Evolutionary conservation across 2,113 vertebrate species (phyloP).

Genomic region (Malurus melanocephalus): DNA sequence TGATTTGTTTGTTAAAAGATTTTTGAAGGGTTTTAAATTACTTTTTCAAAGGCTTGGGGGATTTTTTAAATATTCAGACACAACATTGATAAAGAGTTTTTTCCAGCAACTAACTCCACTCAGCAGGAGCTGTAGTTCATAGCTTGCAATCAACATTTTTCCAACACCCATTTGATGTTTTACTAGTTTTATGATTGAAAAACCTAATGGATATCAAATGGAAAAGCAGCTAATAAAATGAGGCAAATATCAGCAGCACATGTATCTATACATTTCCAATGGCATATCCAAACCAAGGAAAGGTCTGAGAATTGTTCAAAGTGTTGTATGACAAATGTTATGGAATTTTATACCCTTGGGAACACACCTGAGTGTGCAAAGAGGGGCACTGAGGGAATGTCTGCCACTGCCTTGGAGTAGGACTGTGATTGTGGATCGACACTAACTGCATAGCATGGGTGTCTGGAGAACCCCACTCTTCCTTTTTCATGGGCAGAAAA

Average conservation of each 20-base stretch:
- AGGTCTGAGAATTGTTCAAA: background rate
- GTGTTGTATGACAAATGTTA: background rate
- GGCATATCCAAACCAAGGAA: background rate
- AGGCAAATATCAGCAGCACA: background rate
- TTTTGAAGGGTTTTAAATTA: background rate
- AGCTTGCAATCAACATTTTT: background rate
- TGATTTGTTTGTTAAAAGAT: background rate
- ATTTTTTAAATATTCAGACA: background rate
- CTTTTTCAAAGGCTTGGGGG: background rate
- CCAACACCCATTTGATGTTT: background rate
- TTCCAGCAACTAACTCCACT: background rate
- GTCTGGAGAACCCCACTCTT: background rate
- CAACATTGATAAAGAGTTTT: background rate
- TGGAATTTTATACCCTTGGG: background rate
- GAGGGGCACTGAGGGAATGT: background rate
- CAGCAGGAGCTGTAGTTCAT: background rate
- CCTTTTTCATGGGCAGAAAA: background rate
- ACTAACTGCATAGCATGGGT: too few species aligned
- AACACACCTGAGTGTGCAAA: background rate
- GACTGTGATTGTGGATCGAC: accelerated
- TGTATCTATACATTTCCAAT: background rate
- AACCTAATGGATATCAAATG: background rate
- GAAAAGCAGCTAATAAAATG: background rate
- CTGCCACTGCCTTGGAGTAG: accelerated
- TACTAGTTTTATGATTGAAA: background rate